These are phyloP conservation scores for rabbit (Oryctolagus cuniculus) DNA, from an alignment of 2,113 vertebrate species.

Conservation along the genomic window mOryCun1.1 NC_091439.1:84038501-84039000, in stretches of 20 bases:
- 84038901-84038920: neutral
- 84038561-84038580: constrained; percentile 3
- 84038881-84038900: constrained; percentile 16
- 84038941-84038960: constrained; percentile 49
- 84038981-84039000: neutral
- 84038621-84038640: neutral
- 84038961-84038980: neutral
- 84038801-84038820: neutral
- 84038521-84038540: constrained; percentile 10
- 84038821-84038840: neutral
- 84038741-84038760: constrained; percentile 68
- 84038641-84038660: constrained; percentile 11
- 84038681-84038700: constrained; percentile 51
- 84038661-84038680: constrained; percentile 37
- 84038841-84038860: constrained; percentile 40
- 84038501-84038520: constrained; percentile 48
- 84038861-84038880: neutral
- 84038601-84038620: constrained; percentile 7
- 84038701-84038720: constrained; percentile 49
- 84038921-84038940: neutral
- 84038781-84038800: neutral
- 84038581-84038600: constrained; percentile 2
- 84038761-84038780: constrained; percentile 8
- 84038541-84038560: constrained; percentile 48
- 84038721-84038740: constrained; percentile 33